phyloP scores from a whole-genome alignment of 1,140 invertebrate genomes.

The Sitobion miscanthi region DNA sequence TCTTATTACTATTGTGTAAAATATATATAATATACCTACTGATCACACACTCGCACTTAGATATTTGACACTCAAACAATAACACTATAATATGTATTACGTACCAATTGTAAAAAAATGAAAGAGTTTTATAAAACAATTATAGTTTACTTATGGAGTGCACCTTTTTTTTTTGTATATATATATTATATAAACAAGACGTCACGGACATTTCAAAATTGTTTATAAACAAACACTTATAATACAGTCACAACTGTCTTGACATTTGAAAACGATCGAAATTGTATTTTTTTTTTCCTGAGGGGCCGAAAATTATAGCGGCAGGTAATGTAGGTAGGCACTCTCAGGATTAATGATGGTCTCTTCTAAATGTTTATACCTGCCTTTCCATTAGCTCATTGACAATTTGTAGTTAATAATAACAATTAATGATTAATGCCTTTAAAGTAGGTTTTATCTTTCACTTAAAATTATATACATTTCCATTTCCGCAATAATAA shows the following conservation, averaged over 20 bases:
- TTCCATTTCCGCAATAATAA: slow-evolving; percentile 42
- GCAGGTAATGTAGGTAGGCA: background rate
- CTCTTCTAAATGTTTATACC: background rate
- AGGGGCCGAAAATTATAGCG: background rate
- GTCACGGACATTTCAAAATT: slow-evolving; percentile 1
- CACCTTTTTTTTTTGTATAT: background rate
- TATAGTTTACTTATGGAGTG: background rate
- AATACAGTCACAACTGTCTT: background rate
- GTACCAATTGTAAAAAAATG: background rate
- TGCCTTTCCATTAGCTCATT: slow-evolving; percentile 24
- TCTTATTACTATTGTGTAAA: background rate
- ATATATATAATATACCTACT: background rate
- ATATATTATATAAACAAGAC: background rate
- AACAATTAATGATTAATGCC: slow-evolving; percentile 5
- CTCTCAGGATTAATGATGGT: background rate
- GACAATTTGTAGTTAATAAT: slow-evolving; percentile 37
- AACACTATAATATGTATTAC: background rate
- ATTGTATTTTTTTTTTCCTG: background rate
- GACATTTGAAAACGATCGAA: slow-evolving; percentile 34
- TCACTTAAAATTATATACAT: background rate
- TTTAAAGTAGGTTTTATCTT: slow-evolving; percentile 13
- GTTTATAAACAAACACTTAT: background rate
- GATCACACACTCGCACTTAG: background rate
- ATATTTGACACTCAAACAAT: background rate
- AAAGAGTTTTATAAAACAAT: background rate